phyloP scores from a whole-genome alignment of 1,140 invertebrate genomes.

The Bursaphelenchus mucronatus region DNA sequence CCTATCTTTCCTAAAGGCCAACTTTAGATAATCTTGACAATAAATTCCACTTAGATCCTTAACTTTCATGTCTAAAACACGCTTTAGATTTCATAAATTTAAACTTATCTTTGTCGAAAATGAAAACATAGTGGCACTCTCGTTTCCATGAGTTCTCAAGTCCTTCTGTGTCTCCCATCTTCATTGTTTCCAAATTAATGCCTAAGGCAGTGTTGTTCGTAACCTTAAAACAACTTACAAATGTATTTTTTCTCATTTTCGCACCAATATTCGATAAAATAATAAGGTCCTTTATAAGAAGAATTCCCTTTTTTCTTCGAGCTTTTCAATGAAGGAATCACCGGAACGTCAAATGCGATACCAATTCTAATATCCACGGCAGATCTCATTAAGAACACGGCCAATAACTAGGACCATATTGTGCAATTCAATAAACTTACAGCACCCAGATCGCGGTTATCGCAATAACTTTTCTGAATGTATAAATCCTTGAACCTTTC shows the following conservation, averaged over 20 bases:
- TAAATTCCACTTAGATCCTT: conserved; percentile 42
- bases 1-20: conserved; percentile 39
- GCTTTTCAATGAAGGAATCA: neutral
- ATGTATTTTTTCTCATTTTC: conserved; percentile 32
- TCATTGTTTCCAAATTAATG: conserved; percentile 29
- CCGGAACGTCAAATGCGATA: too few relatives aligned
- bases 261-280: conserved; percentile 39
- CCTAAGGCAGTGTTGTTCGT: conserved; percentile 30
- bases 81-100: neutral
- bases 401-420: neutral
- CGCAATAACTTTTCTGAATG: too few relatives aligned
- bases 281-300: conserved; percentile 12
- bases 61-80: conserved; percentile 13
- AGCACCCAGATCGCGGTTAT: neutral
- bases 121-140: conserved; percentile 41
- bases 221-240: conserved; percentile 22
- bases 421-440: neutral
- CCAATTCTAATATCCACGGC: neutral
- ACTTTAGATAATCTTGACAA: conserved; percentile 30
- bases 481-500: too few relatives aligned
- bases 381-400: neutral
- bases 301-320: neutral
- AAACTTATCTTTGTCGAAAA: conserved; percentile 47
- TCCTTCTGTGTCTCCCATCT: conserved; percentile 32
- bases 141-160: conserved; percentile 28